Conservation (phyloP, 2,113 vertebrate genomes). For the Bothrops jararaca region DNA sequence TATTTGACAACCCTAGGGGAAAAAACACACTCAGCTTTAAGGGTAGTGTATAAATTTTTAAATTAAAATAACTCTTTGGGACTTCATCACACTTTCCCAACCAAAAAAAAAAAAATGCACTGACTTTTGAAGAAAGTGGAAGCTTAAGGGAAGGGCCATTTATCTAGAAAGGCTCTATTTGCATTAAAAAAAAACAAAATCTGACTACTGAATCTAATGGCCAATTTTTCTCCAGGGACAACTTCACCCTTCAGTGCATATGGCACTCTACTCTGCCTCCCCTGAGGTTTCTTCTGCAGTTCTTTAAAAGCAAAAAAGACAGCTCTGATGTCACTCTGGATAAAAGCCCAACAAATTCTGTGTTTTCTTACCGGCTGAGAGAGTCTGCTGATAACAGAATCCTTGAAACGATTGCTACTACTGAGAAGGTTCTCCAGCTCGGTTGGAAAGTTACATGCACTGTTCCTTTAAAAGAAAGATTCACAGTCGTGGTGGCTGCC, state of each 20-base stretch:
- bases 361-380: not conserved
- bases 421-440: not conserved
- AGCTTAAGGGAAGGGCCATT: not conserved
- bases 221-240: not conserved
- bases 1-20: not conserved
- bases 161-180: not conserved
- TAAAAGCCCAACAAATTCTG: not conserved
- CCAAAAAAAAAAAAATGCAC: not conserved
- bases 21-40: not conserved
- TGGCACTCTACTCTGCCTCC: not conserved
- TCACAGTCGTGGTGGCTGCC: slow-evolving; percentile 40
- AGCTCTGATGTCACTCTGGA: not conserved
- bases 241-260: not conserved
- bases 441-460: not conserved
- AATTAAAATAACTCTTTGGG: not conserved
- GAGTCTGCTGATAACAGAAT: not conserved
- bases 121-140: not conserved
- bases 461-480: slow-evolving; percentile 15
- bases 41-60: not conserved
- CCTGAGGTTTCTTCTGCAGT: not conserved
- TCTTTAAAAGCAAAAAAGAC: not conserved
- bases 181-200: not conserved
- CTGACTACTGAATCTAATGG: not conserved
- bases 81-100: not conserved
- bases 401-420: not conserved